Percentiles rank a stretch among this genome's conserved stretches.
Conservation (phyloP, 2,113 vertebrate species). For the Microcebus ravelobensis region DNA sequence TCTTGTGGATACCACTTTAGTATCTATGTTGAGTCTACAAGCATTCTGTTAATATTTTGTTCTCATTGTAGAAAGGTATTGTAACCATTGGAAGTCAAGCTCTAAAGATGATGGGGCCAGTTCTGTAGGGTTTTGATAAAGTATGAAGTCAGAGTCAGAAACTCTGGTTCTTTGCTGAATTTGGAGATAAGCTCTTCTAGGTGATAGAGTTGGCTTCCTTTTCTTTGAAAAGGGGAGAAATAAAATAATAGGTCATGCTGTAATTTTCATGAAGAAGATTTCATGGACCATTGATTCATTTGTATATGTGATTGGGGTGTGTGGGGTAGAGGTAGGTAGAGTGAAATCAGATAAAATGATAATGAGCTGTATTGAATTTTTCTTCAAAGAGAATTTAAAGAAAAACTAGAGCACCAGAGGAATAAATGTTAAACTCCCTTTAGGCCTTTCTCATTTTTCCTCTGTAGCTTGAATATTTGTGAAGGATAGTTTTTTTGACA, state of each 20-base stretch:
- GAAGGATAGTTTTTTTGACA: background rate
- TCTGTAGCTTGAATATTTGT: background rate
- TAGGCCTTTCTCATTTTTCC: background rate
- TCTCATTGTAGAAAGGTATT: background rate
- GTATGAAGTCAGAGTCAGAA: background rate
- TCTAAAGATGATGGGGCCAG: background rate
- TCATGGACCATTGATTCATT: slow-evolving; percentile 3
- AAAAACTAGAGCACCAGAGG: background rate
- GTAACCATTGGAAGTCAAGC: background rate
- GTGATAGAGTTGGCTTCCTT: background rate
- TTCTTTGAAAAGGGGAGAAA: background rate
- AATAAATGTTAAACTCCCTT: background rate
- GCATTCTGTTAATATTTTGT: background rate
- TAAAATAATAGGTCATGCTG: background rate
- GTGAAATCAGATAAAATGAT: slow-evolving; percentile 34
- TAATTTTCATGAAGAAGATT: background rate
- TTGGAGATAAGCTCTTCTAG: background rate
- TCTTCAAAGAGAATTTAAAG: slow-evolving; percentile 29
- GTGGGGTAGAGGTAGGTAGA: background rate
- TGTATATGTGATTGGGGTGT: background rate
- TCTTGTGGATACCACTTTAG: background rate
- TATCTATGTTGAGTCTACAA: background rate
- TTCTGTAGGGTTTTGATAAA: background rate
- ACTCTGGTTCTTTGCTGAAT: slow-evolving; percentile 1
- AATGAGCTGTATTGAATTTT: slow-evolving; percentile 43